These are phyloP conservation scores for Apotomis capreana DNA, from an alignment of 2,888 invertebrate genomes.

Conservation along the genomic window DNA sequence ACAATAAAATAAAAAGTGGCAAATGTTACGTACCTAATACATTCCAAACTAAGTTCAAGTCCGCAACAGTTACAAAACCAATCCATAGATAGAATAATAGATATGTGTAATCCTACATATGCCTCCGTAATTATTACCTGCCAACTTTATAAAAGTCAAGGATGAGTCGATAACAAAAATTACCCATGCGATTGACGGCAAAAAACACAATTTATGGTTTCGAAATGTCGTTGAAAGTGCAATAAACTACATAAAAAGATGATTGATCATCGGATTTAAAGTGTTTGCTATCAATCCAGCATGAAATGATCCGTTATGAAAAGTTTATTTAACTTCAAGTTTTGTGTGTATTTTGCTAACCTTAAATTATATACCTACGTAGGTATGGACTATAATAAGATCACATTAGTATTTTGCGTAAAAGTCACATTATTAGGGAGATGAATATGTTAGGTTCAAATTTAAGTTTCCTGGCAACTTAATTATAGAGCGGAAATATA, in stretches of 20 bases:
- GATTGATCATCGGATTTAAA: constrained; percentile 6
- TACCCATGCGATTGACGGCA: constrained; percentile 21
- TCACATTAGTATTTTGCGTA: background rate
- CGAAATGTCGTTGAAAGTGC: constrained; percentile 31
- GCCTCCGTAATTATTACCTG: constrained; percentile 31
- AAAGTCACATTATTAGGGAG: no score
- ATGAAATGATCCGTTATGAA: background rate
- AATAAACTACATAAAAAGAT: constrained; percentile 11
- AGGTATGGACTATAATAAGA: no score
- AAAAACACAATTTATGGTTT: constrained; percentile 26
- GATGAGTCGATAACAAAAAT: constrained; percentile 27
- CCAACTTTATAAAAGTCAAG: constrained; percentile 38
- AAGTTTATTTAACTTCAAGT: background rate
- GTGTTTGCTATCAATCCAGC: background rate
- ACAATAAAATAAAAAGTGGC: constrained; percentile 24
- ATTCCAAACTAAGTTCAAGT: constrained; percentile 25
- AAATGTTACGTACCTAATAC: constrained; percentile 20
- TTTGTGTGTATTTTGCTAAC: background rate
- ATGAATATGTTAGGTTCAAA: no score
- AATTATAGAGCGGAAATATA: no score
- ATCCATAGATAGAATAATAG: constrained; percentile 39
- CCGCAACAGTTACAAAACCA: constrained; percentile 31
- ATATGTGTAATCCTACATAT: constrained; percentile 36
- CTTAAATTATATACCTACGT: no score
- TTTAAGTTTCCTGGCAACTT: no score